Conservation (phyloP, 2,888 invertebrate species). For the Diarsia brunnea region DNA sequence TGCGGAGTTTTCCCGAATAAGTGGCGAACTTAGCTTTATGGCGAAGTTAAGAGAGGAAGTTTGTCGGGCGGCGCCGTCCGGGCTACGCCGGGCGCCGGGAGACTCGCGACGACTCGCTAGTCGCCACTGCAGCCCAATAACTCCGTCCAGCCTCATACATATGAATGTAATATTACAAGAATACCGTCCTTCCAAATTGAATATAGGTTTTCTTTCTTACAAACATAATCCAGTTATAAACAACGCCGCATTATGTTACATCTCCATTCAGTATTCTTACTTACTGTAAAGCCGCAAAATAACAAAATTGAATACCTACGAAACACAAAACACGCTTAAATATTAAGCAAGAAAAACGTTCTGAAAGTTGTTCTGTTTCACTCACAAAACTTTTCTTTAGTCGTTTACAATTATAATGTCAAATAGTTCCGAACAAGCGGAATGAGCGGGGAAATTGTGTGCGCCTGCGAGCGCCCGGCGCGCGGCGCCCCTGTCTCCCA, state of each 20-base stretch:
- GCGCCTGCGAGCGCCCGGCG: neutral
- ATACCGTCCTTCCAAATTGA: neutral
- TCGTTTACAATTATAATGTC: slow-evolving; percentile 62
- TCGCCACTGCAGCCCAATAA: slow-evolving; percentile 37
- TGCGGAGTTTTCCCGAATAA: slow-evolving; percentile 76
- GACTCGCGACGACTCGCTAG: slow-evolving; percentile 24
- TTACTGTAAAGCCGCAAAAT: neutral
- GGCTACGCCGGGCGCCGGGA: slow-evolving; percentile 65
- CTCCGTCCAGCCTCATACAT: slow-evolving; percentile 14
- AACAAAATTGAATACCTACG: slow-evolving; percentile 24
- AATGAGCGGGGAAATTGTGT: slow-evolving; percentile 40
- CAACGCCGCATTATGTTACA: neutral
- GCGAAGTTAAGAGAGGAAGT: slow-evolving; percentile 80
- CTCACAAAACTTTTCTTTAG: slow-evolving; percentile 41
- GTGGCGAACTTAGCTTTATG: slow-evolving; percentile 80
- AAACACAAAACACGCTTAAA: slow-evolving; percentile 26
- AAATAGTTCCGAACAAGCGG: slow-evolving; percentile 54
- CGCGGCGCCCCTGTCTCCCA: slow-evolving; percentile 18
- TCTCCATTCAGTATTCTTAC: neutral
- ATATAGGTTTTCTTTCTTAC: neutral
- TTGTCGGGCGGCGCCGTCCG: slow-evolving; percentile 78
- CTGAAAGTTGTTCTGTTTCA: slow-evolving; percentile 22
- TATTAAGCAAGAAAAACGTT: slow-evolving; percentile 26
- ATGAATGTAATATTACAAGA: slow-evolving; percentile 25
- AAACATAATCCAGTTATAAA: neutral